phyloP scores from a whole-genome alignment of 2,113 vertebrate genomes.

The Oceanites oceanicus region DNA sequence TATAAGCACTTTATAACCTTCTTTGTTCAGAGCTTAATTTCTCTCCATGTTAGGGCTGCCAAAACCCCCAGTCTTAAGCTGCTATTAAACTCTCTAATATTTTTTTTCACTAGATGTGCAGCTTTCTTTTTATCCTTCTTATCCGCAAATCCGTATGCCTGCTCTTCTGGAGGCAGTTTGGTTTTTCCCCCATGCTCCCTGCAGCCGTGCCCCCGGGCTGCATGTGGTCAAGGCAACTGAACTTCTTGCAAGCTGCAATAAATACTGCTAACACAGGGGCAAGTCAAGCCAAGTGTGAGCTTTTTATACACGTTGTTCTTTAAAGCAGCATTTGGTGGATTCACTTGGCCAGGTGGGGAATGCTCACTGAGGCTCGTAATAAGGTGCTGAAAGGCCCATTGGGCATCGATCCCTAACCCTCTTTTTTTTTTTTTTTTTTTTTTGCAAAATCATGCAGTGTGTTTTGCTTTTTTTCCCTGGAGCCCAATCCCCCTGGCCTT shows the following conservation, averaged over 20 bases:
- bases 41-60: neutral
- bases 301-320: neutral
- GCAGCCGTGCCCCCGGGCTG: fast-evolving
- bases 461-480: neutral
- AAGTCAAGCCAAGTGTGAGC: neutral
- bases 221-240: neutral
- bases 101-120: neutral
- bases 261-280: neutral
- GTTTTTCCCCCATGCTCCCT: neutral
- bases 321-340: neutral
- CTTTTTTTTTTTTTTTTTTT: neutral
- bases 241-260: neutral
- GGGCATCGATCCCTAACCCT: neutral
- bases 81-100: neutral
- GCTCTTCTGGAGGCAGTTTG: neutral
- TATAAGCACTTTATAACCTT: slow-evolving; percentile 30
- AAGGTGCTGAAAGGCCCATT: neutral
- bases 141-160: neutral
- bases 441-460: fast-evolving
- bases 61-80: neutral
- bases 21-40: slow-evolving; percentile 40
- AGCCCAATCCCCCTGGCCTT: neutral
- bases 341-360: neutral
- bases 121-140: slow-evolving; percentile 14
- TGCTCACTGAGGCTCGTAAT: neutral